These are phyloP conservation scores for Sanderia malayensis DNA, from an alignment of 30 jellyfish, hydroid and myxozoan genomes.

Conservation along the genomic window DNA sequence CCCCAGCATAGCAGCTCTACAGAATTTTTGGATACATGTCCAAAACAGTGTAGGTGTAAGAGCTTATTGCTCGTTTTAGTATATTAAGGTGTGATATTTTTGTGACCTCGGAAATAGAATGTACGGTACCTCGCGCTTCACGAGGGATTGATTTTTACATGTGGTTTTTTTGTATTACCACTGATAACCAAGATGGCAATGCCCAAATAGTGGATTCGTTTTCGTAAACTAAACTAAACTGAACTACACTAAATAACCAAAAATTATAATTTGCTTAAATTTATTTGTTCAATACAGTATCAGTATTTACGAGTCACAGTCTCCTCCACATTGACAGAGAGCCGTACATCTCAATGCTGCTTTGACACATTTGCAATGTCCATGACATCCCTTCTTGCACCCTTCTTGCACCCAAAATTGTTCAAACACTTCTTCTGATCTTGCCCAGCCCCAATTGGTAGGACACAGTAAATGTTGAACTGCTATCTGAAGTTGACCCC, in stretches of 20 bases:
- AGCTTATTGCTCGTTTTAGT: too few species aligned
- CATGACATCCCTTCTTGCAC: neutral
- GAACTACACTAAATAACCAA: too few species aligned
- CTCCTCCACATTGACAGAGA: constrained; percentile 14
- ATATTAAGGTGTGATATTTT: neutral
- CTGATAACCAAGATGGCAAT: neutral
- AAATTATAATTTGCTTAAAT: neutral
- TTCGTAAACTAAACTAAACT: constrained; percentile 1
- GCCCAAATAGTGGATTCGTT: constrained; percentile 2
- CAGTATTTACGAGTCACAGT: too few species aligned
- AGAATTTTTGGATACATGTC: too few species aligned
- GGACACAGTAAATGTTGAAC: constrained; percentile 13
- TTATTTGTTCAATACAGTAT: too few species aligned
- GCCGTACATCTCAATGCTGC: constrained; percentile 8
- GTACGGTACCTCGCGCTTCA: neutral
- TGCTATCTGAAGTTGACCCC: constrained; percentile 24
- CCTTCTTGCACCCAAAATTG: too few species aligned
- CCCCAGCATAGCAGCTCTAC: too few species aligned
- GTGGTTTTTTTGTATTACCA: neutral
- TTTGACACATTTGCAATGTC: constrained; percentile 16
- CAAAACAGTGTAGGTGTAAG: too few species aligned
- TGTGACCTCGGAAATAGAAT: constrained; percentile 2
- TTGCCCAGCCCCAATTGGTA: constrained; percentile 29
- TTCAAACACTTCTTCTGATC: neutral
- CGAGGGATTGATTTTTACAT: constrained; percentile 2